Percentiles rank a stretch among this genome's conserved stretches.
Conservation (phyloP, 2,797 vertebrate genomes). For the Argentina silus region DNA sequence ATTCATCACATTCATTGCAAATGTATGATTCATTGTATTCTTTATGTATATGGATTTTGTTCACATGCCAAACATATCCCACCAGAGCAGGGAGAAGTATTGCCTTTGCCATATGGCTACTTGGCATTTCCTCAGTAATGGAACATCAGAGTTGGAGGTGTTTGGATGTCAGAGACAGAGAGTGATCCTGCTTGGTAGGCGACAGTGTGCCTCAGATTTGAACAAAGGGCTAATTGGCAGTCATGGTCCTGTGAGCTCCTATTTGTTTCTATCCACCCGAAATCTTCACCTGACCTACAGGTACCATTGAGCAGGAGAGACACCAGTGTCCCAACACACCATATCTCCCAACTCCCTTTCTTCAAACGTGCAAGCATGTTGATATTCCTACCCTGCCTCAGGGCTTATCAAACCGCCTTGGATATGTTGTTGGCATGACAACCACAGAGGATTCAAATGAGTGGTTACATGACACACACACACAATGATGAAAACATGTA, state of each 20-base stretch:
- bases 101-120: slow-evolving; percentile 4
- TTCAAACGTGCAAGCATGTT: neutral
- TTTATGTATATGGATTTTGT: no score
- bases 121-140: neutral
- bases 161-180: neutral
- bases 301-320: neutral
- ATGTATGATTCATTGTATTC: no score
- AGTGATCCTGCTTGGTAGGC: neutral
- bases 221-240: neutral
- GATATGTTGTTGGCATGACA: slow-evolving; percentile 79
- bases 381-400: slow-evolving; percentile 33
- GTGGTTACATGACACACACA: slow-evolving; percentile 66
- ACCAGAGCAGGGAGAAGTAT: neutral
- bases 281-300: neutral
- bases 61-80: neutral
- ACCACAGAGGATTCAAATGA: slow-evolving; percentile 67
- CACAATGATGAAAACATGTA: slow-evolving; percentile 69
- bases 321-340: neutral
- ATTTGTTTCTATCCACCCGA: neutral
- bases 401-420: slow-evolving; percentile 51
- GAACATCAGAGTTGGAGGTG: neutral
- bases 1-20: no score
- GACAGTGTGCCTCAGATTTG: neutral
- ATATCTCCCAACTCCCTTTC: neutral
- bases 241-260: neutral